Conservation (phyloP, 2,797 vertebrate genomes). For the Phyllotis vaccarum region DNA sequence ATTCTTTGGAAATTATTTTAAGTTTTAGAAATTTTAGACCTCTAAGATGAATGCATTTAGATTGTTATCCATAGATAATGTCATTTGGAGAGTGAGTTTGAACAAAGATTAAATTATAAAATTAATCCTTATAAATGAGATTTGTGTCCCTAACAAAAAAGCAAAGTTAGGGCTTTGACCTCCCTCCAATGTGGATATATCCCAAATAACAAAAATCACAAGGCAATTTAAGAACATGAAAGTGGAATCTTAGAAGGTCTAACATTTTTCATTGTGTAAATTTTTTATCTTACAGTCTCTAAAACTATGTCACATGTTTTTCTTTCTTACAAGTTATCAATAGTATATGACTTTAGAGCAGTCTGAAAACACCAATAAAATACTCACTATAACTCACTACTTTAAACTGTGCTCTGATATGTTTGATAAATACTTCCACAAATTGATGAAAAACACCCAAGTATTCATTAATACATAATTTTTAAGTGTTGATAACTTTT, state of each 20-base stretch:
- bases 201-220: neutral
- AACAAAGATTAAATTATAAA: neutral
- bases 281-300: neutral
- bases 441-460: neutral
- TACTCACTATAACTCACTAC: neutral
- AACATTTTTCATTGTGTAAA: neutral
- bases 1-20: neutral
- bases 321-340: neutral
- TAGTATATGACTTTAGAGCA: neutral
- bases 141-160: neutral
- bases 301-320: neutral
- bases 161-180: neutral
- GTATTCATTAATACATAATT: neutral
- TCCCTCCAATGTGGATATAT: neutral
- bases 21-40: neutral
- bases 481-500: neutral
- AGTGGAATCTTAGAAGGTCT: neutral
- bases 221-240: neutral
- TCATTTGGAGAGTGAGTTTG: neutral
- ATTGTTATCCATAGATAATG: neutral
- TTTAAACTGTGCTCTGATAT: neutral
- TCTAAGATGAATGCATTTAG: neutral
- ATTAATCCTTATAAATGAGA: neutral
- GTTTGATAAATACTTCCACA: neutral
- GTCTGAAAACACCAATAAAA: neutral